phyloP scores from a whole-genome alignment of 2,113 vertebrate genomes.

The Labeo catla region DNA sequence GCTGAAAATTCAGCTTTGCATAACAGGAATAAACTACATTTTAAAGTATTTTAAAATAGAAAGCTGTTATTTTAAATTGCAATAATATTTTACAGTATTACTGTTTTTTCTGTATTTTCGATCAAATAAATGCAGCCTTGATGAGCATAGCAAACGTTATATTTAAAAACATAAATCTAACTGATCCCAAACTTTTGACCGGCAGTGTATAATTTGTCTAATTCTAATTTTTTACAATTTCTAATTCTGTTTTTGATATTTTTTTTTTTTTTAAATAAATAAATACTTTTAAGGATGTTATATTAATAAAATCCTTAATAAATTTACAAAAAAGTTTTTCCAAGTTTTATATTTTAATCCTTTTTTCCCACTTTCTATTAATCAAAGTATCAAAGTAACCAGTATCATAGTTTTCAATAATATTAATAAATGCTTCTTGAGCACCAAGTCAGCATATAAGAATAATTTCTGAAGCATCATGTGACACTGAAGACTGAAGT shows the following conservation, averaged over 20 bases:
- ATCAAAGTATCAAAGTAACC: too few species aligned
- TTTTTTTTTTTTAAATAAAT: too few species aligned
- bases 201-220: too few species aligned
- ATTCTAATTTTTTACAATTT: too few species aligned
- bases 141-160: background rate
- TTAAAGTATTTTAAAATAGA: background rate
- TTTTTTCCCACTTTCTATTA: too few species aligned
- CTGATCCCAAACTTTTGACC: too few species aligned
- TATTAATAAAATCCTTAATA: background rate
- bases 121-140: too few species aligned
- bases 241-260: too few species aligned
- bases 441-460: background rate
- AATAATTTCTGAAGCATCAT: background rate
- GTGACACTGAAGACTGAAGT: background rate
- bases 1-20: background rate
- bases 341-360: too few species aligned
- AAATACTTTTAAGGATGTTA: background rate
- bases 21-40: background rate
- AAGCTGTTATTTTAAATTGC: background rate
- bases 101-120: background rate
- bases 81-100: background rate
- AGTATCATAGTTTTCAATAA: too few species aligned
- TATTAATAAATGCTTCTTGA: background rate
- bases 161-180: too few species aligned
- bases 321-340: too few species aligned